phyloP scores from a whole-genome alignment of 2,888 invertebrate species.

The Limnephilus marmoratus region DNA sequence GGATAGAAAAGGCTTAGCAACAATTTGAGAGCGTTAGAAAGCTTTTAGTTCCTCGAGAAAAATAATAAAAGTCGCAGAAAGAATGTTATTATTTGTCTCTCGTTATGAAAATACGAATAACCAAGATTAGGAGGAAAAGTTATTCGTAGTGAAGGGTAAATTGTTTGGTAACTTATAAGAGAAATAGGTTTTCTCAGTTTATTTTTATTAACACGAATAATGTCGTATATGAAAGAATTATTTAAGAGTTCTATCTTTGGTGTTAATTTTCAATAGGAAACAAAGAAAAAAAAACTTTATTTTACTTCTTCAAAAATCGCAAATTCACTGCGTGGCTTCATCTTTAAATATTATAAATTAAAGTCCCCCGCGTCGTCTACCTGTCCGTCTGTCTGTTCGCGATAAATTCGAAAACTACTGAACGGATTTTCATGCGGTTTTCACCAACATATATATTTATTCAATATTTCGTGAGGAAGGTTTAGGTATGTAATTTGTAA shows the following conservation, averaged over 20 bases:
- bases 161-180: background rate
- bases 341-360: too few species aligned
- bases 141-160: background rate
- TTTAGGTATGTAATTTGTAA: too few species aligned
- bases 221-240: background rate
- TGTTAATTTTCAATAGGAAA: background rate
- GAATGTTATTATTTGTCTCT: constrained; percentile 25
- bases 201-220: background rate
- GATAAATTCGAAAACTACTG: too few species aligned
- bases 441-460: too few species aligned
- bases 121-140: background rate
- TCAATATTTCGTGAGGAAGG: too few species aligned
- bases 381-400: too few species aligned
- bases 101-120: constrained; percentile 28
- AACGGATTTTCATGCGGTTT: too few species aligned
- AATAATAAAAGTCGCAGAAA: background rate
- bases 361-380: too few species aligned
- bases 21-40: background rate
- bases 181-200: background rate
- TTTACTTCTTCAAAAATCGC: too few species aligned
- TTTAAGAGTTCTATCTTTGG: background rate
- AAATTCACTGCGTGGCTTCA: too few species aligned
- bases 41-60: constrained; percentile 23
- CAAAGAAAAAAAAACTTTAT: too few species aligned
- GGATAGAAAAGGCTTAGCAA: background rate